Conservation (phyloP, 2,113 vertebrate species). For the Glaucomys volans region DNA sequence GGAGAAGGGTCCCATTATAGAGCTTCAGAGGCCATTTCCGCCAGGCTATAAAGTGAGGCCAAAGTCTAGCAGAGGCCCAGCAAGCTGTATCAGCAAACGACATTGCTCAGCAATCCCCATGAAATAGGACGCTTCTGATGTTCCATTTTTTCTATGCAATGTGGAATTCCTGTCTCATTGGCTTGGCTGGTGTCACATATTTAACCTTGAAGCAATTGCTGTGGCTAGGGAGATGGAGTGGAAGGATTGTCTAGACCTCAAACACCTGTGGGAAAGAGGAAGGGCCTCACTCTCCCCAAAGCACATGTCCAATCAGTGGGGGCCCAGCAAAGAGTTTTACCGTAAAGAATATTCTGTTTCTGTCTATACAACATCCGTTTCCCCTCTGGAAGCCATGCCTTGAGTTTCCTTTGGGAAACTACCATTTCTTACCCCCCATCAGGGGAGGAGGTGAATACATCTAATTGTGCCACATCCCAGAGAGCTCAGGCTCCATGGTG, state of each 20-base stretch:
- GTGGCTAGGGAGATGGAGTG: too few species aligned
- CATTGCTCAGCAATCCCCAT: background rate
- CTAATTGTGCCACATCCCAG: background rate
- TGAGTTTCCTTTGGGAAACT: background rate
- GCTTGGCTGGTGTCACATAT: background rate
- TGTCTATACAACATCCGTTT: background rate
- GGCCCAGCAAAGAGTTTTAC: background rate
- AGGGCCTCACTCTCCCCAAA: background rate
- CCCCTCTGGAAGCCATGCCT: background rate
- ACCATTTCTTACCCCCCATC: background rate
- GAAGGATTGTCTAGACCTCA: background rate
- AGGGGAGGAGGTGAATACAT: background rate
- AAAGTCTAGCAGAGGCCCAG: background rate
- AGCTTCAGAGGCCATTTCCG: background rate
- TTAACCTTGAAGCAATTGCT: background rate
- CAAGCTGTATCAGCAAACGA: background rate
- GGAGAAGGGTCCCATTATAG: background rate
- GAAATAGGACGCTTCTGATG: background rate
- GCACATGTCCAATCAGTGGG: background rate
- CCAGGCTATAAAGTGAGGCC: background rate
- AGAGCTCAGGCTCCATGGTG: background rate
- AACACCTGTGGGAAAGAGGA: background rate
- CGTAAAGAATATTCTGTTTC: background rate
- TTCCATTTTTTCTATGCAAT: background rate
- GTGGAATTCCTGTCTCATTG: background rate